A percentile compares a stretch with the other conserved stretches of the same genome.
Evolutionary conservation across 2,113 vertebrate genomes (phyloP).

Genomic region (Alaudala cheleensis): DNA sequence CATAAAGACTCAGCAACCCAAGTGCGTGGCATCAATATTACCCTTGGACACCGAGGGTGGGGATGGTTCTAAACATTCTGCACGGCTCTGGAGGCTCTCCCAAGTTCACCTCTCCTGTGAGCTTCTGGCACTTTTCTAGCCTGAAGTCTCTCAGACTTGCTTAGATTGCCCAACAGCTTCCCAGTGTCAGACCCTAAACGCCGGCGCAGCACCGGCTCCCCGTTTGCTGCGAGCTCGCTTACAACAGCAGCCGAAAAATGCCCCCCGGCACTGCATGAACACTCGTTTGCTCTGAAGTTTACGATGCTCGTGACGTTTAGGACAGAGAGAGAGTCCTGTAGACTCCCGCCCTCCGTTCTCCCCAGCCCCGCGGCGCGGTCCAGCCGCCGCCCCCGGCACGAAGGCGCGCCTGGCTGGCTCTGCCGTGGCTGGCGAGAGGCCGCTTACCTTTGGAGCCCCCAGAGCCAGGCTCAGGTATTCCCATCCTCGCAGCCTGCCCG

Average conservation of each 20-base stretch:
- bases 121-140: background rate
- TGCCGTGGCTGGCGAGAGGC: background rate
- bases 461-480: background rate
- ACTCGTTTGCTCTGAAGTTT: background rate
- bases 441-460: constrained; percentile 61
- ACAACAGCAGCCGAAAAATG: background rate
- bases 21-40: background rate
- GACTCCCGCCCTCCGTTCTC: background rate
- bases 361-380: background rate
- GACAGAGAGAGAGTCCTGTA: background rate
- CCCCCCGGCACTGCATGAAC: background rate
- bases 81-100: background rate
- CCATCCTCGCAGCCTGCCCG: background rate
- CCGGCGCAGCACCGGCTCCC: fast-evolving
- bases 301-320: background rate
- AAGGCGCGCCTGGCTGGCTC: background rate
- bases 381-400: background rate
- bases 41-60: background rate
- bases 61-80: background rate
- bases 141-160: background rate
- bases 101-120: background rate
- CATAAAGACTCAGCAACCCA: fast-evolving
- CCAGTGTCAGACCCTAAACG: background rate
- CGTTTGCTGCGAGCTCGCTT: fast-evolving
- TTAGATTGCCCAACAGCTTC: background rate